Base-by-base conservation (phyloP, 2,797 vertebrate genomes). In the Netta rufina region DNA sequence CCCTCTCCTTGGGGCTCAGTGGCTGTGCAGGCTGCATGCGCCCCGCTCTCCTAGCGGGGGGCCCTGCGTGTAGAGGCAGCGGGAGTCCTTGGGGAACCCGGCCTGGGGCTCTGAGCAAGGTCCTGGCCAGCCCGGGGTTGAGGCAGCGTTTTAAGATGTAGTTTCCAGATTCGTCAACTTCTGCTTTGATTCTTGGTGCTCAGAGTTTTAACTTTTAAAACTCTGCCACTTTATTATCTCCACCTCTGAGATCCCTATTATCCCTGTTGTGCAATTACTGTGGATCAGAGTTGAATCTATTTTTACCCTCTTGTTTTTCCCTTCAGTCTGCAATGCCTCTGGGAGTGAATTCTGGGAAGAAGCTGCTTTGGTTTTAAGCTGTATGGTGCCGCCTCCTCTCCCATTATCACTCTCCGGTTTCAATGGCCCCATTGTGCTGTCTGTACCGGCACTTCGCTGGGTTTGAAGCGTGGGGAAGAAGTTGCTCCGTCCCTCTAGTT, bases 271-370 rank as follows among this genome's bases (percentile, higher is more conserved):
- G 93, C 96, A 96, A 95, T 96, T 96, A 96, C 81, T 83, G 81
- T 41, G 60, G 86, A 95, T 96, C 95, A 89, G 90, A 96, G 93
- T 96, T 96, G 86, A 93, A 93, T 93, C 94, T 97, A 94, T 96
- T 97, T 96, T 97, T 95, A 91, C 84, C 70, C 72, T 93, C 92
- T 95, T 97, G 96, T 96, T 97, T 97, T 97, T 87, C 94, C 70
- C 73, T 91, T 91, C 51, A 43, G 89, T 96, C 92, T 87, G 84
- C 41, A 84, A 85, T 87, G 86, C 96, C 81, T 90, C 93, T 92
- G 96, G 95, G 96, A 95, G 75, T 12, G 65, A 62, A 90, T 95
- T 94, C 94, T 94, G 95, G 96, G 95, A 95, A 93, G 95, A 95
- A 89, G 90, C 92, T 77, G 67, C 95, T 94, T 96, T 96, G 95